A percentile compares a stretch with the other conserved stretches of the same genome.
Evolutionary conservation across 2,113 vertebrate genomes (phyloP).

Genomic region (Esox niger): DNA sequence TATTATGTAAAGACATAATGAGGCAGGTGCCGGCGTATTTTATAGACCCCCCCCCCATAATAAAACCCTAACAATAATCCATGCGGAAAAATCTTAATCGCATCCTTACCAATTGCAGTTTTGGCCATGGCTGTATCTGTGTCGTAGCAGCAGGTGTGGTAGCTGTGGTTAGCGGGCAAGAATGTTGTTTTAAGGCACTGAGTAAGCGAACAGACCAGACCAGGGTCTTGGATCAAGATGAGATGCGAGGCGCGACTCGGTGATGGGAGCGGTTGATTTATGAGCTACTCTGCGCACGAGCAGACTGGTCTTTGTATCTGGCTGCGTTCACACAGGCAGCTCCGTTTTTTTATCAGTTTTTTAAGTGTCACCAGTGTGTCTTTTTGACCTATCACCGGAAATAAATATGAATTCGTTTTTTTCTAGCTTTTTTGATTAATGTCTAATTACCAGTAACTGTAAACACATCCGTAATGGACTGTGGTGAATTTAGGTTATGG

Average conservation of each 20-base stretch:
- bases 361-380: too few relatives aligned
- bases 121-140: conserved; percentile 72
- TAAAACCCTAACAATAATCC: not conserved
- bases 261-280: conserved; percentile 6
- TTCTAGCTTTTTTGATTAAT: too few relatives aligned
- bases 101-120: conserved; percentile 70
- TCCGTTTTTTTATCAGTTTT: too few relatives aligned
- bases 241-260: conserved; percentile 14
- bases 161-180: conserved; percentile 53
- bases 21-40: conserved; percentile 8
- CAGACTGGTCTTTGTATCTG: too few relatives aligned
- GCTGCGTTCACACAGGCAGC: too few relatives aligned
- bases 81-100: not conserved
- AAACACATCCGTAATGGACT: too few relatives aligned
- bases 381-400: too few relatives aligned
- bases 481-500: too few relatives aligned
- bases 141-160: conserved; percentile 52
- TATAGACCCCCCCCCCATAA: not conserved
- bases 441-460: too few relatives aligned
- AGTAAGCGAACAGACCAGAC: conserved; percentile 66
- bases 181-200: conserved; percentile 69
- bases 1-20: not conserved
- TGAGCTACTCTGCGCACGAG: conserved; percentile 11
- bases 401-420: too few relatives aligned
- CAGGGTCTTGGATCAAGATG: conserved; percentile 5